Conservation (phyloP, 2,113 vertebrate genomes). For the Phylloscopus trochiloides region DNA sequence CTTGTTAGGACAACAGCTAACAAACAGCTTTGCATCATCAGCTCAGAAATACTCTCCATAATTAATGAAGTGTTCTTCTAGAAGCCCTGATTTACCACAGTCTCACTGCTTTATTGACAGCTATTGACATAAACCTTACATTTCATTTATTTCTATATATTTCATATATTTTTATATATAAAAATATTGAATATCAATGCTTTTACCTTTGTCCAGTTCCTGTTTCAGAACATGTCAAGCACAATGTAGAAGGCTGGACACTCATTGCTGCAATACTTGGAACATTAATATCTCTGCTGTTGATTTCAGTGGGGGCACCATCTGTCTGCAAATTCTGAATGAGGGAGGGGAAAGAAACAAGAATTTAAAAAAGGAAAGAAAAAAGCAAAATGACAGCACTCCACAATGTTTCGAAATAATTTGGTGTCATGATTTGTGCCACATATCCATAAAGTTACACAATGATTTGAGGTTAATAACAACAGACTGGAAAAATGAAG, state of each 20-base stretch:
- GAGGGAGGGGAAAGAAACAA: not conserved
- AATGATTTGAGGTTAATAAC: not conserved
- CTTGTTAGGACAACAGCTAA: not conserved
- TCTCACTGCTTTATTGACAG: not conserved
- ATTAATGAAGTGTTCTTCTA: not conserved
- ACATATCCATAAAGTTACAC: not conserved
- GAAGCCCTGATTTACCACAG: not conserved
- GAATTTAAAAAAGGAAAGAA: not conserved
- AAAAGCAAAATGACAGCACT: not conserved
- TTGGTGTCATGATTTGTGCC: not conserved
- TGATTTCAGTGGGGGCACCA: not conserved
- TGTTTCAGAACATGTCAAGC: not conserved
- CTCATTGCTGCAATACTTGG: not conserved
- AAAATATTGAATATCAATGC: not conserved
- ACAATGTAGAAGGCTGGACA: not conserved
- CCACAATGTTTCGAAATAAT: not conserved
- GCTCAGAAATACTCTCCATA: not conserved
- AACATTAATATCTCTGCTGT: not conserved
- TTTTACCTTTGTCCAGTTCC: not conserved
- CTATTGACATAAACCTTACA: not conserved
- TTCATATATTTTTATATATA: not conserved
- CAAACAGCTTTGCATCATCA: not conserved
- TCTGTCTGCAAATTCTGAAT: not conserved
- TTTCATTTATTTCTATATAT: not conserved
- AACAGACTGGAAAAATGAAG: not conserved